Evolutionary conservation across 2,113 vertebrate genomes (phyloP).

Genomic region (Neogobius melanostomus): DNA sequence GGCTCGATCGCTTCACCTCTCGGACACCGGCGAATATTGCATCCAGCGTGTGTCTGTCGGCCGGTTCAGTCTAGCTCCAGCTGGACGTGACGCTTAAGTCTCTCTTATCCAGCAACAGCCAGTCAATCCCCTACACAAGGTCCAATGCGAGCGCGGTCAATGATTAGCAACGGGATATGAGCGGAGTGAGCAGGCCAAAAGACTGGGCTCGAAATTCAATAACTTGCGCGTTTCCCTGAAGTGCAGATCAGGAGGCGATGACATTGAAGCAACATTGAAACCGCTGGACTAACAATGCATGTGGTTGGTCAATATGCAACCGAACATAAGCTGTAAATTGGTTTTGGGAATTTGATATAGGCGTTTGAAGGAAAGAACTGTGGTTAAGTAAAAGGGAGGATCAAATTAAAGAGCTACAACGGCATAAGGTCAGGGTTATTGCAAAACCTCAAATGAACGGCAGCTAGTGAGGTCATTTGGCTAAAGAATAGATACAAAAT

Average conservation of each 20-base stretch:
- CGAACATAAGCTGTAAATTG: background rate
- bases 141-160: slow-evolving; percentile 24
- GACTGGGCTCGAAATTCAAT: background rate
- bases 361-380: background rate
- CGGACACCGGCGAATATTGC: slow-evolving; percentile 39
- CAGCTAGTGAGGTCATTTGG: too few species aligned
- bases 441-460: too few species aligned
- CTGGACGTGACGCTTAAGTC: slow-evolving; percentile 42
- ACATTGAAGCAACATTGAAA: background rate
- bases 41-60: slow-evolving; percentile 8
- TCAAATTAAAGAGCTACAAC: background rate
- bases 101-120: slow-evolving; percentile 38
- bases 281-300: background rate
- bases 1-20: background rate
- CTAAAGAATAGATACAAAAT: too few species aligned
- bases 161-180: slow-evolving; percentile 34
- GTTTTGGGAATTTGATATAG: background rate
- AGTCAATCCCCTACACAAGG: slow-evolving; percentile 29
- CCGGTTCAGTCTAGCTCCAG: slow-evolving; percentile 35
- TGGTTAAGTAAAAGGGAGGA: background rate
- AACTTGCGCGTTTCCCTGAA: background rate
- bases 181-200: background rate
- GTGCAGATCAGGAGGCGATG: background rate
- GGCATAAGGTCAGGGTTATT: too few species aligned
- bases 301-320: background rate